Conservation (phyloP, 2,888 invertebrate genomes). For the Microctonus aethiopoides region DNA sequence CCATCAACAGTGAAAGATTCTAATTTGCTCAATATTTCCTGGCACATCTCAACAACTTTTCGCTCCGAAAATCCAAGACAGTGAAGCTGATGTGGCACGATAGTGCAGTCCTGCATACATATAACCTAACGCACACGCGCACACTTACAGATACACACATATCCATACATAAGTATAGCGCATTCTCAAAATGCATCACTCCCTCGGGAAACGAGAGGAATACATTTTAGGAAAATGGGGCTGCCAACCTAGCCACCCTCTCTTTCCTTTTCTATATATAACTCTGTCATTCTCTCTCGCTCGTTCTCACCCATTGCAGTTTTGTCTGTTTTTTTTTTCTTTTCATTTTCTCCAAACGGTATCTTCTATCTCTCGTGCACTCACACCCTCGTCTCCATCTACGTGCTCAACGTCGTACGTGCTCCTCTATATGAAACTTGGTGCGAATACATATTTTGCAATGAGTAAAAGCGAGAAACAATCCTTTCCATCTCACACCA, state of each 20-base stretch:
- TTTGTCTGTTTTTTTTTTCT: too few species aligned
- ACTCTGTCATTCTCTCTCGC: conserved; percentile 17
- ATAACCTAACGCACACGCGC: not conserved
- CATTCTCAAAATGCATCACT: conserved; percentile 41
- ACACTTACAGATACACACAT: not conserved
- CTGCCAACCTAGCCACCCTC: conserved; percentile 16
- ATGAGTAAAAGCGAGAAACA: conserved; percentile 27
- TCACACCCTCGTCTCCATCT: conserved; percentile 21
- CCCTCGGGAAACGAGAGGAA: conserved; percentile 36
- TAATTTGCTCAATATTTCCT: not conserved
- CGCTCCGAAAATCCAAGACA: not conserved
- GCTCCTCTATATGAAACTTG: conserved; percentile 29
- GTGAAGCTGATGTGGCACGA: not conserved
- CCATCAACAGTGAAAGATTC: not conserved
- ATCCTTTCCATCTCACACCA: not conserved
- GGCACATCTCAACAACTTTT: not conserved
- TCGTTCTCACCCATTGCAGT: conserved; percentile 12
- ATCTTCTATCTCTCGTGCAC: not conserved
- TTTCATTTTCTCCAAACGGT: not conserved
- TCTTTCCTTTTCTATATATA: conserved; percentile 2
- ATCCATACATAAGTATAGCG: conserved; percentile 24
- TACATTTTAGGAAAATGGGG: conserved; percentile 44
- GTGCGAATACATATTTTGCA: conserved; percentile 28
- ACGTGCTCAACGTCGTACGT: conserved; percentile 27
- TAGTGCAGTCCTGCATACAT: not conserved